Percentiles rank a stretch among this genome's conserved stretches.
phyloP scores from a whole-genome alignment of 2,113 vertebrate species.

The Procavia capensis region DNA sequence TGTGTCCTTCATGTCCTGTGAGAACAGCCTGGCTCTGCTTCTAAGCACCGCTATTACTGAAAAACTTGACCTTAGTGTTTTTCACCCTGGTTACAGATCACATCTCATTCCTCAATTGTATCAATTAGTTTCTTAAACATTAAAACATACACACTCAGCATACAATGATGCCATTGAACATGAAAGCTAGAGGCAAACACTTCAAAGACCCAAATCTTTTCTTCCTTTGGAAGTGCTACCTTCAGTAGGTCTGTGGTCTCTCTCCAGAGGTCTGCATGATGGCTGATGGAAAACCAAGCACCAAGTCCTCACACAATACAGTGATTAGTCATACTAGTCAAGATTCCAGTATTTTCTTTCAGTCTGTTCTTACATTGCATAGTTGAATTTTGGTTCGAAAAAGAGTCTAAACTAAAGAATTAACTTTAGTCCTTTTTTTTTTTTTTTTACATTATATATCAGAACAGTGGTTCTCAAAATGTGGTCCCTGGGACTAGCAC shows the following conservation, averaged over 20 bases:
- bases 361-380: background rate
- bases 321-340: background rate
- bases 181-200: background rate
- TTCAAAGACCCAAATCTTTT: too few relatives aligned
- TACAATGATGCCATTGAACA: background rate
- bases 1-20: background rate
- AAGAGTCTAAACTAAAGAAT: background rate
- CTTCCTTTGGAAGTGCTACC: background rate
- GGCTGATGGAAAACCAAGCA: background rate
- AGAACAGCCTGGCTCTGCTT: background rate
- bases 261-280: background rate
- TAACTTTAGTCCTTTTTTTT: background rate
- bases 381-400: background rate
- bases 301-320: background rate
- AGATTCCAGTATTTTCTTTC: background rate
- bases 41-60: background rate
- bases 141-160: background rate
- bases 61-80: background rate
- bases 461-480: background rate
- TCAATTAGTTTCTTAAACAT: background rate
- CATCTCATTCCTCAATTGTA: background rate
- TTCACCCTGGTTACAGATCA: background rate
- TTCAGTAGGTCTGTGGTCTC: rapidly evolving
- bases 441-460: rapidly evolving
- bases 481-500: too few relatives aligned